phyloP scores from a whole-genome alignment of 2,888 invertebrate species.

The Parnassius apollo region DNA sequence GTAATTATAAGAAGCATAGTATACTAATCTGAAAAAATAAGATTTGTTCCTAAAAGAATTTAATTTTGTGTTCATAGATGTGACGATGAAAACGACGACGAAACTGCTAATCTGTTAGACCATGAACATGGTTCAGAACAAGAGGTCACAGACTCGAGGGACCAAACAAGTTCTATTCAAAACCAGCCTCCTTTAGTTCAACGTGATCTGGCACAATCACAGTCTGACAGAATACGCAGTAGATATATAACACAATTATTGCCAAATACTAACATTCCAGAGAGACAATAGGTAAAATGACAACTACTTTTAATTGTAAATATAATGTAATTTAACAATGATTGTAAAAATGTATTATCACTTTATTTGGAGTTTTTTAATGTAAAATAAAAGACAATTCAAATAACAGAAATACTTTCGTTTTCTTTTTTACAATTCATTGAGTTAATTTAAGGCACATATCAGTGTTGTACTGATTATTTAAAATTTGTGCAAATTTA shows the following conservation, averaged over 20 bases:
- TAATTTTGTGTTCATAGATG: conserved; percentile 15
- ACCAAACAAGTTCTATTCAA: conserved; percentile 37
- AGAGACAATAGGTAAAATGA: conserved; percentile 49
- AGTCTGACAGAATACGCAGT: conserved; percentile 72
- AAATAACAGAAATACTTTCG: not conserved
- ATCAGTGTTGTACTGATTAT: not conserved
- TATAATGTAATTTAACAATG: conserved; percentile 20
- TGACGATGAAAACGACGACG: conserved; percentile 41
- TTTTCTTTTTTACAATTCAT: not conserved
- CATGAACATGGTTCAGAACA: conserved; percentile 61
- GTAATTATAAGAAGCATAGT: conserved; percentile 36
- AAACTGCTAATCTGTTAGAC: conserved; percentile 64
- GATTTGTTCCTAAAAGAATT: not conserved
- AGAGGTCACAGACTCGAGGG: conserved; percentile 55
- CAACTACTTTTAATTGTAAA: conserved; percentile 28
- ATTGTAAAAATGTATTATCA: conserved; percentile 16
- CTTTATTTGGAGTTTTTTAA: conserved; percentile 16
- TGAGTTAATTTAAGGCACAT: not conserved
- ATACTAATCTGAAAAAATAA: not conserved
- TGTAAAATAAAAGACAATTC: conserved; percentile 12
- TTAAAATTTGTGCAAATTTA: not conserved
- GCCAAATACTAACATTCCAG: conserved; percentile 63
- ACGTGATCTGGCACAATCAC: conserved; percentile 51
- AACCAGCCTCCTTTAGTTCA: conserved; percentile 37
- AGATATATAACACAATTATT: conserved; percentile 74